phyloP scores from a whole-genome alignment of 1,140 invertebrate species.

The Belonocnema kinseyi region DNA sequence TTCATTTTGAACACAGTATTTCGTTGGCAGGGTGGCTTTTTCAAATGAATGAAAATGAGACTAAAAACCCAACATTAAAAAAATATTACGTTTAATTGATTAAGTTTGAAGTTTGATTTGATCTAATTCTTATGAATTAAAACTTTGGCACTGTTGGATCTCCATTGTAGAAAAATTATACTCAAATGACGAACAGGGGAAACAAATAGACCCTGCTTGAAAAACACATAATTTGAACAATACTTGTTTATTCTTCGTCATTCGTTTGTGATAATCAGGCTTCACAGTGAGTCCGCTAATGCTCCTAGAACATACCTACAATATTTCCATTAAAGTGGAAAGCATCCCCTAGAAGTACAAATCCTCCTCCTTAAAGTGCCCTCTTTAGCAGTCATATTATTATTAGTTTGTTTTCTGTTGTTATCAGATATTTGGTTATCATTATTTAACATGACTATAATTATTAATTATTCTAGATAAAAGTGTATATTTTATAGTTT shows the following conservation, averaged over 20 bases:
- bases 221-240: no score
- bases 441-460: not conserved
- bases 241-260: not conserved
- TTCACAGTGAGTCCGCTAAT: conserved; percentile 6
- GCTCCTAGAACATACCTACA: not conserved
- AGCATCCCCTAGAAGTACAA: conserved; percentile 1
- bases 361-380: not conserved
- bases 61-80: no score
- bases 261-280: not conserved
- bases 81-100: no score
- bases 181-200: no score
- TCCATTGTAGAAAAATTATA: no score
- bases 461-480: not conserved
- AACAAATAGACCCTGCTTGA: no score
- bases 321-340: not conserved
- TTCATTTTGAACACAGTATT: no score
- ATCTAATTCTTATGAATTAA: no score
- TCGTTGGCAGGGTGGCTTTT: no score
- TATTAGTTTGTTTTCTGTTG: not conserved
- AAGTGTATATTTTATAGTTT: conserved; percentile 16
- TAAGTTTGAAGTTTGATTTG: no score
- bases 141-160: no score
- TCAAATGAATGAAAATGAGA: no score
- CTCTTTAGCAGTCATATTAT: not conserved
- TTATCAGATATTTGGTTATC: conserved; percentile 21